Conservation (phyloP, 2,113 vertebrate genomes). For the Ceratotherium simum region DNA sequence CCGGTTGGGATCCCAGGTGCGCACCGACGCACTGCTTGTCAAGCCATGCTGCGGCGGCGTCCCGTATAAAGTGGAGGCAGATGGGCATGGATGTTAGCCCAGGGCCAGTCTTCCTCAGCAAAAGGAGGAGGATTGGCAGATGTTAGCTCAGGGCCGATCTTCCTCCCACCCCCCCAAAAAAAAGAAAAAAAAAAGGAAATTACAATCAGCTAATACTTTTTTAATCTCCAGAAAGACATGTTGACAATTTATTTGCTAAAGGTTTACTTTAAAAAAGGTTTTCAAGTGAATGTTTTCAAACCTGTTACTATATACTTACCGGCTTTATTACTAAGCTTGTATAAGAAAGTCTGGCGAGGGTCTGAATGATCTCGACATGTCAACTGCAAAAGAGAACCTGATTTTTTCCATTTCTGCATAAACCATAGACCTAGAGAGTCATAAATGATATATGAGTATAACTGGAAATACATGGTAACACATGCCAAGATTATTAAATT, state of each 20-base stretch:
- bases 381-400: conserved; percentile 96
- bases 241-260: neutral
- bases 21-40: no score
- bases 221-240: conserved; percentile 19
- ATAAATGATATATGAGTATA: conserved; percentile 72
- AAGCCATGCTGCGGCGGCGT: no score
- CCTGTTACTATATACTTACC: conserved; percentile 86
- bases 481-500: conserved; percentile 52
- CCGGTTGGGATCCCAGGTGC: no score
- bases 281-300: neutral
- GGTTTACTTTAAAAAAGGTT: neutral
- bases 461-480: conserved; percentile 32
- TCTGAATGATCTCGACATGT: conserved; percentile 98
- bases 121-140: no score
- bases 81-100: no score
- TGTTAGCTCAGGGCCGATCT: no score
- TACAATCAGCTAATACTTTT: neutral
- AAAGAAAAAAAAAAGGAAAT: no score
- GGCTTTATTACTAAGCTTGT: conserved; percentile 99
- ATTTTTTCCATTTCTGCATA: conserved; percentile 99
- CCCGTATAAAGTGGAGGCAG: no score
- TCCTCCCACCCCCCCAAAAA: no score
- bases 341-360: conserved; percentile 98
- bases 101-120: no score
- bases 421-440: conserved; percentile 96